Percentiles rank a stretch among this genome's conserved stretches.
Conservation (phyloP, 2,888 invertebrate species). For the Lepidonotus clava region DNA sequence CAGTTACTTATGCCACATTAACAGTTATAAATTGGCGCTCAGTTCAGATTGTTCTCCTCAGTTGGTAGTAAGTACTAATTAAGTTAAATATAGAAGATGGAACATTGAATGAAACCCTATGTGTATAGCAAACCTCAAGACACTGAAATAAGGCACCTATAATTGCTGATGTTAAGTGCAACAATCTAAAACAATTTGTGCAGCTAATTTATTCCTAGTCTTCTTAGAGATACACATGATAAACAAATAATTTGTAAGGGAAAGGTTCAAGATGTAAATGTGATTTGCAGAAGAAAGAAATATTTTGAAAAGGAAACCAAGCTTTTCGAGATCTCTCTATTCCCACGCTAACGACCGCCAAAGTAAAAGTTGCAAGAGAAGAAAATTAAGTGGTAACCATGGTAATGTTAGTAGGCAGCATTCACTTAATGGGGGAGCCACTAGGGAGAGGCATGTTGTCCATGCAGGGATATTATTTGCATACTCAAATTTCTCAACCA, state of each 20-base stretch:
- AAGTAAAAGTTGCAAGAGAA: not conserved
- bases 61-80: too few species aligned
- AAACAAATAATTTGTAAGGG: not conserved
- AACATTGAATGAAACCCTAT: too few species aligned
- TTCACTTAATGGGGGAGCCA: not conserved
- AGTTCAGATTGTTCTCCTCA: too few species aligned
- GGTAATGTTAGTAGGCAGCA: conserved; percentile 10
- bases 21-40: too few species aligned
- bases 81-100: too few species aligned
- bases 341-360: too few species aligned
- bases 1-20: too few species aligned
- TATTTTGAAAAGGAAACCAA: too few species aligned
- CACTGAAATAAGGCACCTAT: too few species aligned
- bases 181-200: not conserved
- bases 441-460: not conserved
- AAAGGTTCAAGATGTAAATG: not conserved
- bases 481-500: not conserved
- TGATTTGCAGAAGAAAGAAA: not conserved
- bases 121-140: too few species aligned
- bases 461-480: conserved; percentile 31
- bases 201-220: not conserved
- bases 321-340: too few species aligned
- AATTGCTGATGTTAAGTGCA: too few species aligned
- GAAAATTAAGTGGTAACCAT: not conserved
- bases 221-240: not conserved